Evolutionary conservation across 2,113 vertebrate species (phyloP).

Genomic region (Balaeniceps rex): DNA sequence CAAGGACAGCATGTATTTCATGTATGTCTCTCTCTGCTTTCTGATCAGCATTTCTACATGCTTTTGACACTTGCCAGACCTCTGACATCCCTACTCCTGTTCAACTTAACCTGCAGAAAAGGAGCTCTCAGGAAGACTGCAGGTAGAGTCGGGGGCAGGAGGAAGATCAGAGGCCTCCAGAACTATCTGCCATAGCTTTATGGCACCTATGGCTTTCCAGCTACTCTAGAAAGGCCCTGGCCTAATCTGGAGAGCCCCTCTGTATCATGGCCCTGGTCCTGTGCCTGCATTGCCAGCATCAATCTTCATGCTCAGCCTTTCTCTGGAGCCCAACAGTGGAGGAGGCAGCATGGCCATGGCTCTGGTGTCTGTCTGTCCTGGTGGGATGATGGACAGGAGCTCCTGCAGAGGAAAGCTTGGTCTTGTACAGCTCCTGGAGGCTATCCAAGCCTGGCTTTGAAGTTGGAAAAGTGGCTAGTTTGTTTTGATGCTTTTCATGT

Average conservation of each 20-base stretch:
- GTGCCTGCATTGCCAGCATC: neutral
- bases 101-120: neutral
- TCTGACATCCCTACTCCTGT: neutral
- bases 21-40: neutral
- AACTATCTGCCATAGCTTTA: neutral
- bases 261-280: fast-evolving
- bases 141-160: neutral
- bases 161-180: neutral
- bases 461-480: neutral
- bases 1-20: neutral
- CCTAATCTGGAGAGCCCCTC: too few relatives aligned
- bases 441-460: neutral
- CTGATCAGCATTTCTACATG: neutral
- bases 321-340: neutral
- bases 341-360: neutral
- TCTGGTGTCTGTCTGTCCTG: neutral
- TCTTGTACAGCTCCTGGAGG: neutral
- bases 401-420: neutral
- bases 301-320: neutral
- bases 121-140: neutral
- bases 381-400: neutral
- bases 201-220: neutral
- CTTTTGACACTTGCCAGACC: neutral
- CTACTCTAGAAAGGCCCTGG: neutral
- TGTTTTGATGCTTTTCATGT: neutral